Evolutionary conservation across 2,113 vertebrate species (phyloP).

Genomic region (Crypturellus undulatus): DNA sequence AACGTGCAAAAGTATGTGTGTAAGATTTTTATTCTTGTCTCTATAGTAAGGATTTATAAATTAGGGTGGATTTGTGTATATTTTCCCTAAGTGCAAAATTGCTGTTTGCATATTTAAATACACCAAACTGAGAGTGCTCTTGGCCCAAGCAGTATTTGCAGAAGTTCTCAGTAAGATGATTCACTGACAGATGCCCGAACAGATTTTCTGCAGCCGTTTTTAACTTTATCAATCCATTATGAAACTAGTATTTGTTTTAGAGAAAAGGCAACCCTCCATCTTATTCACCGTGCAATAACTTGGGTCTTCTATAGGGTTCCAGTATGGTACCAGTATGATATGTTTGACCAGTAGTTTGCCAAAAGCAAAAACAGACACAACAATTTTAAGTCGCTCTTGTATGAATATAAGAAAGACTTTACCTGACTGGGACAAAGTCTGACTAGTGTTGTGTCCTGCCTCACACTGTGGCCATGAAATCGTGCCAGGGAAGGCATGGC

Average conservation of each 20-base stretch:
- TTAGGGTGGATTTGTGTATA: background rate
- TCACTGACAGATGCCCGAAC: background rate
- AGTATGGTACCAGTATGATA: no score
- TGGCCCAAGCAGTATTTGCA: background rate
- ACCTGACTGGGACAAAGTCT: background rate
- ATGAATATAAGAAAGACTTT: background rate
- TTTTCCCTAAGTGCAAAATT: background rate
- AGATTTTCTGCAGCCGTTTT: background rate
- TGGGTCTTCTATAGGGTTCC: background rate
- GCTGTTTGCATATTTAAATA: background rate
- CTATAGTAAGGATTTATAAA: background rate
- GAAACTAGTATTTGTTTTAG: background rate
- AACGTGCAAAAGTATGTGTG: background rate
- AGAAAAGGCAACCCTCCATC: background rate
- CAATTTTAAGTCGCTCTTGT: background rate
- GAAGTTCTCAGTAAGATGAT: background rate
- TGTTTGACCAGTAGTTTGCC: background rate
- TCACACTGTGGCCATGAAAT: background rate
- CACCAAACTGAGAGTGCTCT: background rate
- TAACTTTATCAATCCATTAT: background rate
- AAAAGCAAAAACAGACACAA: background rate
- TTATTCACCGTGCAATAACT: background rate
- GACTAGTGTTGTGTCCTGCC: background rate
- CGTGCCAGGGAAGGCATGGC: background rate
- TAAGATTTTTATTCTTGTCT: background rate